A percentile compares a stretch with the other conserved stretches of the same genome.
These are phyloP conservation scores for Dasyurus viverrinus DNA, from an alignment of 2,113 vertebrate species.

Conservation along the genomic window DNA sequence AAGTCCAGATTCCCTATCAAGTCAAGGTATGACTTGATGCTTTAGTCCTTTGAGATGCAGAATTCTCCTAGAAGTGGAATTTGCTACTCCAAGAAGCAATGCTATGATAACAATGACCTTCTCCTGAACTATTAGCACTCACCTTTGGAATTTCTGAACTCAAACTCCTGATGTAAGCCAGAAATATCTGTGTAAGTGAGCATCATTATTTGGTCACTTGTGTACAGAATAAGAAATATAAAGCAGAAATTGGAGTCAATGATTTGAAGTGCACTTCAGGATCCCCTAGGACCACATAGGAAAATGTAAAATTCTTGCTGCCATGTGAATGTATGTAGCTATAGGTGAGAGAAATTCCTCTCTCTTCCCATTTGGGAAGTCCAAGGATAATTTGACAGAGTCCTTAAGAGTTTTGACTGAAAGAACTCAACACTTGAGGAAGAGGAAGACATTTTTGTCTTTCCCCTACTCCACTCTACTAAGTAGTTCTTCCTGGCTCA, in stretches of 20 bases:
- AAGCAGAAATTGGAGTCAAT: not conserved
- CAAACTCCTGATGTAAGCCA: too few relatives aligned
- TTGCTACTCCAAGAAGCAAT: not conserved
- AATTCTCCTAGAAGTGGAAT: not conserved
- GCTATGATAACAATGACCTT: not conserved
- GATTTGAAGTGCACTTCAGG: not conserved
- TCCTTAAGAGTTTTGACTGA: not conserved
- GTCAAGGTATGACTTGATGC: not conserved
- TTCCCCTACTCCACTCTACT: not conserved
- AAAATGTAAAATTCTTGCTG: not conserved
- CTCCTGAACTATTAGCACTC: not conserved
- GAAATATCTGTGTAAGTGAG: too few relatives aligned
- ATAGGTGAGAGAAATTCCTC: not conserved
- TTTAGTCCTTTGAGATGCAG: not conserved
- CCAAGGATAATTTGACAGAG: not conserved
- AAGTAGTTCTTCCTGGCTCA: not conserved
- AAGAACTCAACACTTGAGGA: not conserved
- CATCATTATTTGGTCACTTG: not conserved
- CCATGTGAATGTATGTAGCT: not conserved
- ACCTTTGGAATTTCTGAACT: not conserved
- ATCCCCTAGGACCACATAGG: not conserved
- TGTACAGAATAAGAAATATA: not conserved
- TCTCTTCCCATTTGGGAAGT: not conserved
- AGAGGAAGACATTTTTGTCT: not conserved
- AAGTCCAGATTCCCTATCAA: not conserved